Percentiles rank a stretch among this genome's conserved stretches.
These are phyloP conservation scores for Eupithecia centaureata DNA, from an alignment of 2,888 invertebrate genomes.

Conservation along the genomic window DNA sequence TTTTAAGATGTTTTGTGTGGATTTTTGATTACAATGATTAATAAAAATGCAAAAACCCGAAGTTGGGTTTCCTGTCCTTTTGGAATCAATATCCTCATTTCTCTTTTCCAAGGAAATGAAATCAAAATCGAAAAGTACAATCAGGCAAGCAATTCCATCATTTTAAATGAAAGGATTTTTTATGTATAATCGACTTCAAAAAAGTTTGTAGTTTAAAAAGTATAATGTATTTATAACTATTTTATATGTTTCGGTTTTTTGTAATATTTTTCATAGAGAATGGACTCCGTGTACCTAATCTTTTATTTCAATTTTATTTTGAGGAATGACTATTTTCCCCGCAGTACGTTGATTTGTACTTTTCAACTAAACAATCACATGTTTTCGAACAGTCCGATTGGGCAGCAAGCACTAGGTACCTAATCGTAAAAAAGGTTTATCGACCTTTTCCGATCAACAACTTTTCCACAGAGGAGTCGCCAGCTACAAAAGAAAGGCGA, in stretches of 20 bases:
- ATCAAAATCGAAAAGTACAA: conserved; percentile 10
- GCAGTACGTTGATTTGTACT: too few species aligned
- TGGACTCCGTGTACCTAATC: too few species aligned
- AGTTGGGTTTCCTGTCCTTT: conserved; percentile 47
- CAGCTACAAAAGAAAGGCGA: conserved; percentile 6
- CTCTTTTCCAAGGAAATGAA: conserved; percentile 18
- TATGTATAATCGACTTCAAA: background rate
- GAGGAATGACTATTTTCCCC: too few species aligned
- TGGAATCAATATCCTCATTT: conserved; percentile 40
- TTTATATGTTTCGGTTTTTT: background rate
- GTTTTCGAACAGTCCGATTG: background rate
- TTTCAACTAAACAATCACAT: background rate
- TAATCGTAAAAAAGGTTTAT: background rate
- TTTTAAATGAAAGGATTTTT: background rate
- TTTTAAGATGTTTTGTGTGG: background rate
- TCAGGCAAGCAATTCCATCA: conserved; percentile 8
- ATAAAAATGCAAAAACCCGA: conserved; percentile 7
- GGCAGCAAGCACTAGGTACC: background rate
- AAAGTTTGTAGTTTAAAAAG: too few species aligned
- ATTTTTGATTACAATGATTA: background rate
- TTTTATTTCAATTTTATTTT: too few species aligned
- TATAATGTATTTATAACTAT: too few species aligned
- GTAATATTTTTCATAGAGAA: too few species aligned
- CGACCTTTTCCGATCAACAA: background rate
- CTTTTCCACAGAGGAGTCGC: background rate